Percentiles rank a stretch among this genome's conserved stretches.
Evolutionary conservation across 2,797 vertebrate species (phyloP).

Genomic region (Malurus splendens): DNA sequence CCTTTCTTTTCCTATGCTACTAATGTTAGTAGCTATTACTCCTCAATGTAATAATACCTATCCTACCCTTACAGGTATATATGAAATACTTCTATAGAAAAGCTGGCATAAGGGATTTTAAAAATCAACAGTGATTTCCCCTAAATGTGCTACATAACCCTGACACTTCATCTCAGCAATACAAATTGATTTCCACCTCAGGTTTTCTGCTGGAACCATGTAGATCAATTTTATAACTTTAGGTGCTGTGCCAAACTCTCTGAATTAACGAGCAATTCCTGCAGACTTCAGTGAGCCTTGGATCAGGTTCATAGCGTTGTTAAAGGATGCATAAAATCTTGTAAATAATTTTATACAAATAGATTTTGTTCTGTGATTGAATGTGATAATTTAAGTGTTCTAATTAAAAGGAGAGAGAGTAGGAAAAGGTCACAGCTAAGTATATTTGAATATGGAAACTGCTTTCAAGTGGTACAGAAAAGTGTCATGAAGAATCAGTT

Average conservation of each 20-base stretch:
- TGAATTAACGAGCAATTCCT: slow-evolving; percentile 21
- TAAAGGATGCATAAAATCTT: slow-evolving; percentile 31
- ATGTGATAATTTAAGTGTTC: slow-evolving; percentile 46
- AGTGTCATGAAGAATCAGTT: neutral
- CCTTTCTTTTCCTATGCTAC: neutral
- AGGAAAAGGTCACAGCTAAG: slow-evolving; percentile 56
- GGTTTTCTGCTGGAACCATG: neutral
- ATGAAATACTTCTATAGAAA: neutral
- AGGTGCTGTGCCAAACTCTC: slow-evolving; percentile 1
- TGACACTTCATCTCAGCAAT: neutral
- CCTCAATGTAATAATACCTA: neutral
- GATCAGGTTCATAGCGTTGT: neutral
- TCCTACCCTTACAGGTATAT: neutral
- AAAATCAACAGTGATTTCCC: neutral
- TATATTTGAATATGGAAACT: slow-evolving; percentile 43
- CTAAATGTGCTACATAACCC: neutral
- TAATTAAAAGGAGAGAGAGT: slow-evolving; percentile 46
- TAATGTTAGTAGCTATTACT: neutral
- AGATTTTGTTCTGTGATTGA: slow-evolving; percentile 57
- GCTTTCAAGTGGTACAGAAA: slow-evolving; percentile 20
- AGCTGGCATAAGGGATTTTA: neutral
- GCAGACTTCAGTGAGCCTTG: slow-evolving; percentile 14
- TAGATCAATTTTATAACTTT: neutral
- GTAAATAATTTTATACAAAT: slow-evolving; percentile 52
- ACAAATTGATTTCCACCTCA: neutral